Conservation (phyloP, 2,113 vertebrate species). For the Helogale parvula region DNA sequence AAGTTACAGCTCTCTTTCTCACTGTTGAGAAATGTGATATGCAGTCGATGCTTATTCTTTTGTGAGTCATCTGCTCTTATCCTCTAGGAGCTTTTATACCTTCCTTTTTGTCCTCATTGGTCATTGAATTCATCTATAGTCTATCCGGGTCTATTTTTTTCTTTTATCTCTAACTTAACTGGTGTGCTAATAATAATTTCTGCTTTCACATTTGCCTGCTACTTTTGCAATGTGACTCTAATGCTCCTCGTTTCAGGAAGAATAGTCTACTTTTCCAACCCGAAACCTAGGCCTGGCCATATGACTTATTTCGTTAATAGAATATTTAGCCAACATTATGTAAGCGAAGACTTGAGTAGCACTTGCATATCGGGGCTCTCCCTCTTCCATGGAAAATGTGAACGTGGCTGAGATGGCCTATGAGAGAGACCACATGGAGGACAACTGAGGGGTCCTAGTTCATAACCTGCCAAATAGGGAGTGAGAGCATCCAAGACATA, state of each 20-base stretch:
- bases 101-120: neutral
- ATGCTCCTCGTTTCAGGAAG: neutral
- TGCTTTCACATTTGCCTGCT: neutral
- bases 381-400: neutral
- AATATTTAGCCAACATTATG: neutral
- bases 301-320: neutral
- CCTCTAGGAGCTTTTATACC: neutral
- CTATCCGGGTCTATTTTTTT: neutral
- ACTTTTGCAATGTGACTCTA: neutral
- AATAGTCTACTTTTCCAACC: neutral
- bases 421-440: neutral
- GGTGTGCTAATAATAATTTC: neutral
- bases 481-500: neutral
- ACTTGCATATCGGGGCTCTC: neutral
- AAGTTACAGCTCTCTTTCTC: neutral
- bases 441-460: neutral
- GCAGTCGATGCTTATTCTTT: neutral
- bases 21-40: neutral
- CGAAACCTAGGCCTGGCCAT: neutral
- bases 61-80: neutral
- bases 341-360: neutral
- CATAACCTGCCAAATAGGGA: neutral
- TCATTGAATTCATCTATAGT: neutral
- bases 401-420: neutral
- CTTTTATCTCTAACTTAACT: neutral